Evolutionary conservation across 2,113 vertebrate genomes (phyloP).

Genomic region (Gnathonemus echidnorhynchus): DNA sequence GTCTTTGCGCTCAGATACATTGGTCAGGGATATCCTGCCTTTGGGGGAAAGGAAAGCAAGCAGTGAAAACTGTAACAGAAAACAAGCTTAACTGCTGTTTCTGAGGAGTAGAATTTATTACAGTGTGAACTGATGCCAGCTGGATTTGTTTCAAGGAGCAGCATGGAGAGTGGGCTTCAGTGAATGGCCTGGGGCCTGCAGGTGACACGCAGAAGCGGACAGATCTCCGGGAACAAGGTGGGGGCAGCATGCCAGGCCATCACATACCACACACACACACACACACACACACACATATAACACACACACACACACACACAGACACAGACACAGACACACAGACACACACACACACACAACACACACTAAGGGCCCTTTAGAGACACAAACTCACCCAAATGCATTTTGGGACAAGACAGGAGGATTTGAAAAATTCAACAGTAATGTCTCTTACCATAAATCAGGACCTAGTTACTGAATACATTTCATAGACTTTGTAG

Average conservation of each 20-base stretch:
- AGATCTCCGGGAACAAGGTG: background rate
- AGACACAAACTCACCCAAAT: background rate
- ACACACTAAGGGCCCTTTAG: background rate
- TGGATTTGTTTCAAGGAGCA: background rate
- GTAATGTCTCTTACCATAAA: background rate
- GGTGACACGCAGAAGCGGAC: background rate
- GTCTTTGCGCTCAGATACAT: conserved; percentile 91
- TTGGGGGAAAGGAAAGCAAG: conserved; percentile 38
- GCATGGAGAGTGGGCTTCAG: background rate
- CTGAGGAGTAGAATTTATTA: background rate
- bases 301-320: background rate
- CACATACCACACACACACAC: background rate
- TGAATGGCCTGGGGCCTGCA: no score
- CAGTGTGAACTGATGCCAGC: conserved; percentile 18
- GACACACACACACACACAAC: background rate
- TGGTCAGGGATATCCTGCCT: conserved; percentile 95
- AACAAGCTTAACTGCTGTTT: background rate
- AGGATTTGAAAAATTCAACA: background rate
- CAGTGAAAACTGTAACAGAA: background rate
- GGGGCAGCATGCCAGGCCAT: background rate
- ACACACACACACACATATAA: background rate
- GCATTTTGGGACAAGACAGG: background rate
- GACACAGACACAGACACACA: background rate
- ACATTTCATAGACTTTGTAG: background rate
- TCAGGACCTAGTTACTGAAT: background rate